These are phyloP conservation scores for Protonibea diacanthus DNA, from an alignment of 2,797 vertebrate genomes.

Conservation along the genomic window DNA sequence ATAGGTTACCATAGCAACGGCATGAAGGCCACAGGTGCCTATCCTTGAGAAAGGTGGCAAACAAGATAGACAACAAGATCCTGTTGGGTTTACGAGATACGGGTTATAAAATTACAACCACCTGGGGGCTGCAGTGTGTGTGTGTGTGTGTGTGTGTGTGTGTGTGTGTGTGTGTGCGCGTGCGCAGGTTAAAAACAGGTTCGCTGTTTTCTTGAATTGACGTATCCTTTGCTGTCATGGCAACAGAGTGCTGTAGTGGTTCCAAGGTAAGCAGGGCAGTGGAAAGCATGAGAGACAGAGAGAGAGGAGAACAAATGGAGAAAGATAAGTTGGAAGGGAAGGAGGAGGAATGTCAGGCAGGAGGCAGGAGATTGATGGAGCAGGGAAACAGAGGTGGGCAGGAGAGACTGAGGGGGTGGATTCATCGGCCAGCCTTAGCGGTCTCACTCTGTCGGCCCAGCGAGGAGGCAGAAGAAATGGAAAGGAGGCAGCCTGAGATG, in stretches of 20 bases:
- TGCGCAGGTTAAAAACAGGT: conserved; percentile 45
- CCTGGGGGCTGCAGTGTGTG: conserved; percentile 2
- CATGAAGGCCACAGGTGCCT: conserved; percentile 54
- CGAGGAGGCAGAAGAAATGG: background rate
- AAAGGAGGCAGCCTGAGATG: conserved; percentile 23
- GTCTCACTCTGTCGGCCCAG: conserved; percentile 8
- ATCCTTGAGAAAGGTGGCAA: conserved; percentile 34
- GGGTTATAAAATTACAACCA: conserved; percentile 29
- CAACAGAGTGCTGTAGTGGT: conserved; percentile 57
- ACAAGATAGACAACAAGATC: conserved; percentile 27
- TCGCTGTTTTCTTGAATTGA: conserved; percentile 23
- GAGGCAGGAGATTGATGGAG: conserved; percentile 42
- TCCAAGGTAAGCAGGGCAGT: conserved; percentile 5
- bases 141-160: conserved; percentile 9
- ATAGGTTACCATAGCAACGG: conserved; percentile 61
- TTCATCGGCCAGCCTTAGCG: background rate
- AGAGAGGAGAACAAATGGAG: conserved; percentile 38
- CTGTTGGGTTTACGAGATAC: conserved; percentile 39
- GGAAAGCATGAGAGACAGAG: conserved; percentile 6
- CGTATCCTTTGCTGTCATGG: conserved; percentile 68
- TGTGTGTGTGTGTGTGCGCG: conserved; percentile 5
- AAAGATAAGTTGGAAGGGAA: conserved; percentile 12
- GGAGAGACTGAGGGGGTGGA: conserved; percentile 16
- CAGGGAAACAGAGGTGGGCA: conserved; percentile 24
- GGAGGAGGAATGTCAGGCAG: conserved; percentile 35